Base-by-base conservation (phyloP, 2,888 invertebrate genomes). In the Tanypteryx hageni region DNA sequence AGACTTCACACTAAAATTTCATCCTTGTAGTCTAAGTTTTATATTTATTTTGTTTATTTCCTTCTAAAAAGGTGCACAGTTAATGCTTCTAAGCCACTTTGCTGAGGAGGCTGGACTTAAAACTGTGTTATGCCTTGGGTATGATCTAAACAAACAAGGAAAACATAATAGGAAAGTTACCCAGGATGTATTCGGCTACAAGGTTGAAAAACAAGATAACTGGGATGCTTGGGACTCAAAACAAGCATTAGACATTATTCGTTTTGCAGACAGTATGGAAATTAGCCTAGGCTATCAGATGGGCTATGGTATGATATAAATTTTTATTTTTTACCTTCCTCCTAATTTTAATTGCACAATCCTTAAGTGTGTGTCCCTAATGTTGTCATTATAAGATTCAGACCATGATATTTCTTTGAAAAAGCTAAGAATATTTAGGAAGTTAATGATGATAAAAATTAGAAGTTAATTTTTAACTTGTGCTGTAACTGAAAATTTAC, bases 61-160 rank as follows among this genome's bases (percentile, higher is more conserved):
- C 44, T 44, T 44, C 85, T 56, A 92, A 93, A 93, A 58, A 95
- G 95, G 95, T 92, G 93, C 93, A 13, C 94, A 95, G 31, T 95
- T 95, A 95, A 94, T 93, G n/a, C 89, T 93, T 64, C 92, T 95
- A 5, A 94, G 95, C 93, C 94, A 94, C n/a, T 95, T 95, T 94
- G 94, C 95, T 0, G 93, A 94, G 84, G 94, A 94, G 92, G 93
- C 95, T 3, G 95, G 95, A 11, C 93, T 95, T 44, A 94, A 95
- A 44, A 93, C 95, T 13, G n/a, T 89, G 13, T 4, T 89, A 44
- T 64, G 61, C 44, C 89, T 89, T n/a, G 89, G 89, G 8, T 89
- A 89, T 44, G 89, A 89, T 44, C 59, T 27, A 13, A 31, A 64
- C 0, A 64, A 44, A 44, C 89, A 64, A 27, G 14, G 31, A 14